Conservation (phyloP, 1,140 invertebrate species). For the Lycorma delicatula region DNA sequence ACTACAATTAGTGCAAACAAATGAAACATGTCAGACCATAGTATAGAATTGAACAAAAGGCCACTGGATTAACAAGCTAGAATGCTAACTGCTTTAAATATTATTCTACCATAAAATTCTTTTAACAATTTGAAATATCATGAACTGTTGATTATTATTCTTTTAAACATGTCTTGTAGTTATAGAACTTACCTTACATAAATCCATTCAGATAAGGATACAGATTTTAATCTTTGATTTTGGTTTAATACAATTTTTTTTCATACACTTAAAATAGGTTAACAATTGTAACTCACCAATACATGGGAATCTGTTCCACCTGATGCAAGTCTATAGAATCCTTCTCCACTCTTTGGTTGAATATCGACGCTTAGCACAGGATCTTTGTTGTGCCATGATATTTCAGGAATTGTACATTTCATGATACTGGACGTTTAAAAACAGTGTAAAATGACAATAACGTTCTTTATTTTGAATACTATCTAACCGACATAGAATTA, state of each 20-base stretch:
- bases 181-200: neutral
- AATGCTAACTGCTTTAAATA: no score
- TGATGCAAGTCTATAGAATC: constrained; percentile 71
- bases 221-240: neutral
- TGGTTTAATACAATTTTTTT: neutral
- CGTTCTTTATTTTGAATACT: no score
- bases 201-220: neutral
- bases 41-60: no score
- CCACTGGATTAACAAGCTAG: no score
- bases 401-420: constrained; percentile 93
- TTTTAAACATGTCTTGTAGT: neutral
- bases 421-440: no score
- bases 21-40: no score
- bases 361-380: constrained; percentile 88
- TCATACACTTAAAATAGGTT: neutral
- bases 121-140: neutral
- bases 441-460: no score
- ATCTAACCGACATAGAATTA: no score
- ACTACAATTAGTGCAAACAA: no score
- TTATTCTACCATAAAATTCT: neutral
- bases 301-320: constrained; percentile 86
- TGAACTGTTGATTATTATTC: neutral
- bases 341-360: constrained; percentile 51
- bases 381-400: constrained; percentile 94
- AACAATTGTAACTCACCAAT: constrained; percentile 52